Evolutionary conservation across 1,140 invertebrate species (phyloP), one percentile per base, ranked within the genome.

Genomic region (Drosophila ficusphila): DNA sequence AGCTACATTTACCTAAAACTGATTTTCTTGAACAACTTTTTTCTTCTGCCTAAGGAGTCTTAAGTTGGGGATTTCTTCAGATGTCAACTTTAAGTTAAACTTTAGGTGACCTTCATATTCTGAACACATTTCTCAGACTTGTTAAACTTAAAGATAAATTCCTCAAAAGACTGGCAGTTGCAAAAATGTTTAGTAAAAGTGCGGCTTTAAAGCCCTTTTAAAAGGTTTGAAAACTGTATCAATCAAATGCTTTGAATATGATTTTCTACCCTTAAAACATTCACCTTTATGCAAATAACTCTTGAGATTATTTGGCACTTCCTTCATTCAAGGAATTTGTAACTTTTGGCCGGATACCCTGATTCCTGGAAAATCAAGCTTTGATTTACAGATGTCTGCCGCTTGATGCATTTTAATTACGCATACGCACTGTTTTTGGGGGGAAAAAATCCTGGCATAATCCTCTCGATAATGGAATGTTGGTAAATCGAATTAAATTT

Each of bases 401-500:
- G 25, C 8, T 34, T 42, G 34, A n/a, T 21, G 27, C 42, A 36
- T 44, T 74, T 74, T 65, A 65, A 74, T 74, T 65, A 54, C 16
- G 46, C 42, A 54, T 47, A 53, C 46, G 31, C 38, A 2, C 7
- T 34, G 25, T 39, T 16, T 42, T 14, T 4, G 14, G 7, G 6
- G 21, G 16, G 7, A 7, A 9, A 31, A 39, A 39, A 8, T 5
- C n/a, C 12, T 31, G 23, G 18, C 18, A 27, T 58, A 23, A 51
- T 53, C 47, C 42, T 9, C 18, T 36, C 46, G 53, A 60, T 71
- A 71, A 60, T 60, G 53, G 31, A 27, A 51, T 71, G 53, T 53
- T 25, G 27, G 31, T 60, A 71, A 60, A 38, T 31, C 25, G 54
- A 49, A 60, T 71, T 48, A 25, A 49, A 71, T 71, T 71, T 49